Percentiles rank a stretch among this genome's conserved stretches.
These are phyloP conservation scores for Gymnopithys bicolor DNA, from an alignment of 2,797 vertebrate genomes.

Conservation along the genomic window DNA sequence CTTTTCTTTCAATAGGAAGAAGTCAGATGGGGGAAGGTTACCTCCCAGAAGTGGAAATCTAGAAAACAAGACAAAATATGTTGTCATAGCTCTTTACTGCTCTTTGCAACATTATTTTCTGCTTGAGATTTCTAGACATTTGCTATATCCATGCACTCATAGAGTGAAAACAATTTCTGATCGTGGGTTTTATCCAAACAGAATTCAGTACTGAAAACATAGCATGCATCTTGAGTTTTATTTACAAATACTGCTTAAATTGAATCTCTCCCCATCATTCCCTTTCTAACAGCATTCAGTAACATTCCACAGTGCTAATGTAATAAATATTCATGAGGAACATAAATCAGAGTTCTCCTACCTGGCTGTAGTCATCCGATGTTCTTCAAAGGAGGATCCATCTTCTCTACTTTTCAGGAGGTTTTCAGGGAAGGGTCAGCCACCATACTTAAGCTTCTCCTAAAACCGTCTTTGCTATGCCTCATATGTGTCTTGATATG, in stretches of 20 bases:
- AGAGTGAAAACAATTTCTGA: conserved; percentile 27
- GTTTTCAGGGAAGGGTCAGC: background rate
- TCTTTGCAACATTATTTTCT: background rate
- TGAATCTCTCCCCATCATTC: background rate
- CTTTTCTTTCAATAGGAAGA: background rate
- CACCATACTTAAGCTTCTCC: background rate
- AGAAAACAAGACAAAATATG: conserved; percentile 20
- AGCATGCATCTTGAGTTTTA: background rate
- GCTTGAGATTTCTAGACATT: conserved; percentile 10
- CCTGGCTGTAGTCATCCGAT: background rate
- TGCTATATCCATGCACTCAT: background rate
- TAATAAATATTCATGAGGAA: background rate
- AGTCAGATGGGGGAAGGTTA: background rate
- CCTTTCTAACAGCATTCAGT: background rate
- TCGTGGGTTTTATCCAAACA: conserved; percentile 18
- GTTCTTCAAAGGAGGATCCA: background rate
- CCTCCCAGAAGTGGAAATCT: conserved; percentile 14
- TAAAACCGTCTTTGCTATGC: background rate
- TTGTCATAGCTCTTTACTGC: background rate
- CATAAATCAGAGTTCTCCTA: conserved; percentile 6
- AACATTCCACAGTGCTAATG: background rate
- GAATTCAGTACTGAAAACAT: background rate
- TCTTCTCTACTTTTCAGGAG: background rate
- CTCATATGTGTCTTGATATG: background rate
- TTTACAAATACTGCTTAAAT: conserved; percentile 11